Evolutionary conservation across 64 coral and sea anemone species (phyloP).

Genomic region (Porites australiensis): DNA sequence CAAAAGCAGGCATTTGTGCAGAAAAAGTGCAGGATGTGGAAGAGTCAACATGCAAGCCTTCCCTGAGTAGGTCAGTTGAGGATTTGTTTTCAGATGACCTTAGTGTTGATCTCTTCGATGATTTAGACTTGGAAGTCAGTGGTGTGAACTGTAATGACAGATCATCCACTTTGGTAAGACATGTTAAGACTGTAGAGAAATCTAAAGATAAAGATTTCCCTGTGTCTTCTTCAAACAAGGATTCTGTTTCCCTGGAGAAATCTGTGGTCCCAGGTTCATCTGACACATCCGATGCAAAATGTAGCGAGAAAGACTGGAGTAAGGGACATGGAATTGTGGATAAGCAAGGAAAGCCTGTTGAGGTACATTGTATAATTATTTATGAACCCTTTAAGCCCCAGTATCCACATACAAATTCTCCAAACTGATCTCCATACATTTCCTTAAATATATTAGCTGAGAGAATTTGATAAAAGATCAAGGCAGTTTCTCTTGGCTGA

Average conservation of each 20-base stretch:
- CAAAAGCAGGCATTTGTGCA: neutral
- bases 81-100: neutral
- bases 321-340: constrained; percentile 64
- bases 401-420: too few species aligned
- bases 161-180: neutral
- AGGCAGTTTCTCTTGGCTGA: too few species aligned
- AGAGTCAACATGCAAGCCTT: neutral
- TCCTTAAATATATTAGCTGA: too few species aligned
- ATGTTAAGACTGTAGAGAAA: neutral
- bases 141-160: neutral
- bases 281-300: neutral
- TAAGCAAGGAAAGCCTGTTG: constrained; percentile 79
- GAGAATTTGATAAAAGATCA: too few species aligned
- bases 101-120: constrained; percentile 19
- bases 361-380: constrained; percentile 34
- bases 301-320: constrained; percentile 69
- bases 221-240: neutral
- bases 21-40: neutral
- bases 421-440: too few species aligned
- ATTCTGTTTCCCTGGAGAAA: neutral
- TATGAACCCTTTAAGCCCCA: neutral
- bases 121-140: neutral
- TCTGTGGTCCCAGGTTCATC: neutral
- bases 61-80: neutral
- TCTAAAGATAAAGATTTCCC: neutral